A percentile compares a stretch with the other conserved stretches of the same genome.
Conservation (phyloP, 1,140 invertebrate genomes). For the Ectropis grisescens region DNA sequence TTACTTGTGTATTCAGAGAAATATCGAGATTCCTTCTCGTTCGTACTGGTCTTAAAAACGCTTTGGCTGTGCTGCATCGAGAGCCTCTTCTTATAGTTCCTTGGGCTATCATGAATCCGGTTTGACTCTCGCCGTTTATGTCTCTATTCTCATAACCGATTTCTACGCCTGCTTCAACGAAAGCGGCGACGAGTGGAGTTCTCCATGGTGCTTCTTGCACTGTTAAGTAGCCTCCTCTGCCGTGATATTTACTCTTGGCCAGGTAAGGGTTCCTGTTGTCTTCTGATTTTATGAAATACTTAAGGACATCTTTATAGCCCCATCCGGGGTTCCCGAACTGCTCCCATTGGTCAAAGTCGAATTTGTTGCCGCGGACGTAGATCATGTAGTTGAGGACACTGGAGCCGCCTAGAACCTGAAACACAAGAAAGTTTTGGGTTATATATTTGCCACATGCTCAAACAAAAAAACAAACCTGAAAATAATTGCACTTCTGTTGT, state of each 20-base stretch:
- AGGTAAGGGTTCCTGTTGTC: conserved; percentile 89
- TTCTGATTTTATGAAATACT: conserved; percentile 93
- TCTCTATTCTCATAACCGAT: conserved; percentile 90
- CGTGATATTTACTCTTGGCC: conserved; percentile 79
- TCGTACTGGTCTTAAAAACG: conserved; percentile 85
- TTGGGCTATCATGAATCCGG: conserved; percentile 91
- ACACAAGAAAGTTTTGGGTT: conserved; percentile 5
- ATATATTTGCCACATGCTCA: not conserved
- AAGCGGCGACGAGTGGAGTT: conserved; percentile 83
- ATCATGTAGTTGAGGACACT: conserved; percentile 96
- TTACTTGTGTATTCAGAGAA: conserved; percentile 83
- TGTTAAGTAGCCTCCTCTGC: conserved; percentile 81
- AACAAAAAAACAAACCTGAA: too few relatives aligned
- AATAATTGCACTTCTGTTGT: too few relatives aligned
- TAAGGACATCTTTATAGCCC: conserved; percentile 89
- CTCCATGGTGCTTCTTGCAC: conserved; percentile 89
- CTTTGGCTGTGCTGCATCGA: conserved; percentile 91
- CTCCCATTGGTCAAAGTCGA: conserved; percentile 94
- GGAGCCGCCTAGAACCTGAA: conserved; percentile 85
- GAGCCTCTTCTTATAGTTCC: conserved; percentile 89
- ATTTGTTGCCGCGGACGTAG: conserved; percentile 86
- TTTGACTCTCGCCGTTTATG: conserved; percentile 87
- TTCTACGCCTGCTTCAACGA: conserved; percentile 88
- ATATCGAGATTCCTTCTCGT: conserved; percentile 84
- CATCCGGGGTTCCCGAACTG: conserved; percentile 88